phyloP scores from a whole-genome alignment of 2,113 vertebrate genomes.

The Bambusicola thoracicus region DNA sequence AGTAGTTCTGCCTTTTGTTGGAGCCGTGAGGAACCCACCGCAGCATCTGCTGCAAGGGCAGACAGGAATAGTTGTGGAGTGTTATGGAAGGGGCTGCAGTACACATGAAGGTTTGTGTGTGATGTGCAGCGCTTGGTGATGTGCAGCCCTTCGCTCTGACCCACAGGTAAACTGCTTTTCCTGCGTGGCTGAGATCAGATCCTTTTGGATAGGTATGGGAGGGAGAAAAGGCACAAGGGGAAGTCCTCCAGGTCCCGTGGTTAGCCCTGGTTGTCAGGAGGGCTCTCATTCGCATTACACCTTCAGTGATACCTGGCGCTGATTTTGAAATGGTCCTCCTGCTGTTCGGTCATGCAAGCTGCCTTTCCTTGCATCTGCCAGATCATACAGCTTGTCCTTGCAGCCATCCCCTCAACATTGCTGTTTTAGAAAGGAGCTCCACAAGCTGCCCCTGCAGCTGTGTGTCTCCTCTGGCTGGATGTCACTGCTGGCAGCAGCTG shows the following conservation, averaged over 20 bases:
- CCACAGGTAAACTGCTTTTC: rapidly evolving
- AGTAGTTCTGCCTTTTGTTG: background rate
- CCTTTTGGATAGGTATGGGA: background rate
- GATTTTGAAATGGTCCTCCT: too few species aligned
- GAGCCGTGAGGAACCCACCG: background rate
- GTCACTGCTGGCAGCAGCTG: too few species aligned
- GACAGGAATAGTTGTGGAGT: background rate
- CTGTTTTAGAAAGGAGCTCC: too few species aligned
- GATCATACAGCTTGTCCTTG: too few species aligned
- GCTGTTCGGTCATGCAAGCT: too few species aligned
- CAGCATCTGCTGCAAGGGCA: background rate
- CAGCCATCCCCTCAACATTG: too few species aligned
- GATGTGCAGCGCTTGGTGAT: background rate
- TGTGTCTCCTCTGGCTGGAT: too few species aligned
- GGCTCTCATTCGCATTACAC: background rate
- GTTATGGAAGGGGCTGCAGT: background rate
- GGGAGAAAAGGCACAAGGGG: background rate
- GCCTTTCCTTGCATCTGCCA: too few species aligned
- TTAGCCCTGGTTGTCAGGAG: background rate
- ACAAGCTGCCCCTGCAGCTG: too few species aligned
- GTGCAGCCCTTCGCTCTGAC: background rate
- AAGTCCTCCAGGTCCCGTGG: background rate
- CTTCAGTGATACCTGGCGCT: too few species aligned
- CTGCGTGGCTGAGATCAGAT: background rate
- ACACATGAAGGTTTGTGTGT: background rate